Conservation (phyloP, 2,888 invertebrate genomes). For the Parnassius glacialis region DNA sequence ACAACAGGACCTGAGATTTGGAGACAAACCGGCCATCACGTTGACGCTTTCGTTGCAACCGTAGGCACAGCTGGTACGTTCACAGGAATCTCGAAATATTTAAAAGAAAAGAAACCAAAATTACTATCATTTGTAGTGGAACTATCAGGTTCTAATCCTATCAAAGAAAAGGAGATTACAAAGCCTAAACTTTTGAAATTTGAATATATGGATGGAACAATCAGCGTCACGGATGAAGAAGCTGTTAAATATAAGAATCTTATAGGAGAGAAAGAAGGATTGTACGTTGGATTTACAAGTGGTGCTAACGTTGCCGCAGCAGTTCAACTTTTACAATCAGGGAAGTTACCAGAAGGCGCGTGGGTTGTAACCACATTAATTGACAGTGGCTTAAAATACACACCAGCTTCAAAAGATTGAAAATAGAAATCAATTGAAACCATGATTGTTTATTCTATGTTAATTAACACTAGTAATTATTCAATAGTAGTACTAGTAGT, state of each 20-base stretch:
- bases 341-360: conserved; percentile 57
- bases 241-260: conserved; percentile 55
- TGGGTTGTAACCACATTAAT: conserved; percentile 69
- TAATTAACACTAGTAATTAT: not conserved
- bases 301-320: conserved; percentile 73
- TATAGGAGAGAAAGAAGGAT: conserved; percentile 65
- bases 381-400: conserved; percentile 69
- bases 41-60: conserved; percentile 67
- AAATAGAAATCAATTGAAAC: conserved; percentile 17
- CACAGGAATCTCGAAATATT: conserved; percentile 59
- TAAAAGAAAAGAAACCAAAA: conserved; percentile 64
- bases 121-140: conserved; percentile 63
- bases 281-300: conserved; percentile 72
- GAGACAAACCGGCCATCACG: conserved; percentile 66
- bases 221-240: conserved; percentile 67
- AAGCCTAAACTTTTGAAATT: conserved; percentile 66
- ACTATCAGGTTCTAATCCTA: conserved; percentile 65
- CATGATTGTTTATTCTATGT: not conserved
- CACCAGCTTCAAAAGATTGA: conserved; percentile 53
- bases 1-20: conserved; percentile 74
- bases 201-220: conserved; percentile 63
- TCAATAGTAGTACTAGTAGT: not conserved
- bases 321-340: conserved; percentile 62
- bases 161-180: conserved; percentile 62
- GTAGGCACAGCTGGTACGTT: conserved; percentile 72